Base-by-base conservation (phyloP, 1,140 invertebrate species). In the Drosophila murphyi region DNA sequence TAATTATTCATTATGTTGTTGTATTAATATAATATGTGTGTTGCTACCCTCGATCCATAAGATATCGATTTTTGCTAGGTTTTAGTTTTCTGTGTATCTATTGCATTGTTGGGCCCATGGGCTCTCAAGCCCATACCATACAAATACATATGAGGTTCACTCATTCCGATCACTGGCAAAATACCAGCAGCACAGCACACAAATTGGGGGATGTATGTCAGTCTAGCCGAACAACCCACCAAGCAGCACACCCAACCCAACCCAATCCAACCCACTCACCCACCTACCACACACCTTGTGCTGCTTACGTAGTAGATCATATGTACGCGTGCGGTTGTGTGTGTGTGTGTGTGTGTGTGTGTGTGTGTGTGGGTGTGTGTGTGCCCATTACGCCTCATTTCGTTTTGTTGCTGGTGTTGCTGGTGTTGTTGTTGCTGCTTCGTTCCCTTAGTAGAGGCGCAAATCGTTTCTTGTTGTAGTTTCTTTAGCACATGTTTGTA, bases 311-410 rank as follows among this genome's bases (percentile, higher is more conserved):
- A 57, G 34, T 7, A 60, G 12, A 32, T 29, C 32, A 31, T 39
- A 34, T 54, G 8, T 54, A 5, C 20, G 28, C 52, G 45, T 41
- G 47, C 41, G 47, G n/a, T 43, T 68, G 52, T 56, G 54, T 72
- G 20, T 60, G 34, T 39, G 48, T 54, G 8, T 54, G 10, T 32
- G 10, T 63, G 45, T 41, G 47, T 52, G 47, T 31, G 55, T 68
- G 52, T 56, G 60, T 72, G 20, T 60, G 34, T 43, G 29, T 43
- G 34, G 47, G 32, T 75, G 32, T 75, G 48, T 60, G 56, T 68
- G 77, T 72, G 48, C 71, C 62, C 74, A 80, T 73, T 80, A 74
- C 60, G 77, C 59, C 64, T 72, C 73, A 79, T 76, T 79, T 78
- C 50, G 69, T 52, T 28, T 20, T 60, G 54, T 47, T 75, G 45